Percentiles rank a stretch among this genome's conserved stretches.
These are phyloP conservation scores for Melitaea cinxia DNA, from an alignment of 1,140 invertebrate genomes.

Conservation along the genomic window DNA sequence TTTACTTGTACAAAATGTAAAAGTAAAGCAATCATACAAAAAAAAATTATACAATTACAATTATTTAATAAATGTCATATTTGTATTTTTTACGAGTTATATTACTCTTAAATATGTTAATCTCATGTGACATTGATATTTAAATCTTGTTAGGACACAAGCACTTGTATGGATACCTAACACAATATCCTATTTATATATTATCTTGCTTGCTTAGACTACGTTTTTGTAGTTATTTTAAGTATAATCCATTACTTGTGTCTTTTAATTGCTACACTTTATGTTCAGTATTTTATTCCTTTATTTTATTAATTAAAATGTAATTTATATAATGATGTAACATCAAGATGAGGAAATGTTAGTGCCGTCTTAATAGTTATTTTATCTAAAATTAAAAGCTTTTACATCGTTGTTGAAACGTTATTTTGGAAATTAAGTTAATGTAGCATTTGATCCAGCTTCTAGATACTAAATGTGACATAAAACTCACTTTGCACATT, in stretches of 20 bases:
- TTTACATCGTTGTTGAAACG: too few relatives aligned
- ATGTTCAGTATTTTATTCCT: not conserved
- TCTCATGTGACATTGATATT: constrained; percentile 73
- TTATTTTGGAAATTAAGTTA: too few relatives aligned
- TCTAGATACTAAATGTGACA: too few relatives aligned
- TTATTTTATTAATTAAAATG: not conserved
- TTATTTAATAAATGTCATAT: constrained; percentile 10
- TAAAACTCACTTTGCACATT: too few relatives aligned
- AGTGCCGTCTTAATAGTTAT: too few relatives aligned
- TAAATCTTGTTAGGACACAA: constrained; percentile 71
- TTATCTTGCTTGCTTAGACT: constrained; percentile 50
- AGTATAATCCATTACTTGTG: not conserved
- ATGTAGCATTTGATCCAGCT: too few relatives aligned
- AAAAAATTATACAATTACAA: not conserved
- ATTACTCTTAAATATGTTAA: constrained; percentile 50
- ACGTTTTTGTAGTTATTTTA: constrained; percentile 43
- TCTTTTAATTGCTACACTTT: not conserved
- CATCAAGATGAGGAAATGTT: too few relatives aligned
- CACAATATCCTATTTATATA: constrained; percentile 57
- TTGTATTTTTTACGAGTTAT: constrained; percentile 26
- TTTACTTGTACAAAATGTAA: too few relatives aligned
- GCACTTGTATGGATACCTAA: constrained; percentile 66
- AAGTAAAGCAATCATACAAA: not conserved
- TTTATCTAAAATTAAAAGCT: too few relatives aligned
- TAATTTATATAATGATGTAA: too few relatives aligned